phyloP scores from a whole-genome alignment of 1,140 invertebrate species.

The Drosophila kurseongensis region DNA sequence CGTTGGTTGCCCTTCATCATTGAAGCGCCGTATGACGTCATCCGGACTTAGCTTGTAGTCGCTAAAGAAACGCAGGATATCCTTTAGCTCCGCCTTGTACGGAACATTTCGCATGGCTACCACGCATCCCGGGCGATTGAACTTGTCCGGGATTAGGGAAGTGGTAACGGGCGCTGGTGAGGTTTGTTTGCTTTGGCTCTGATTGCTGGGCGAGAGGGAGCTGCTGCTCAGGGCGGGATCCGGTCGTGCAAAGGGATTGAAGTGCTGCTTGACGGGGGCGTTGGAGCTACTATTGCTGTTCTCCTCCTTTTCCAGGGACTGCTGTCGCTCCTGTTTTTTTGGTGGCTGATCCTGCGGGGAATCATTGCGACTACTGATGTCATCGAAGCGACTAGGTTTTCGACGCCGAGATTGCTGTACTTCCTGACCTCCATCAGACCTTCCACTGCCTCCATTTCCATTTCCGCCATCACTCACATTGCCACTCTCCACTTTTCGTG shows the following conservation, averaged over 20 bases:
- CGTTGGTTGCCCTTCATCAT: conserved; percentile 93
- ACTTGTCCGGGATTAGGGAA: conserved; percentile 86
- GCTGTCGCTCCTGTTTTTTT: conserved; percentile 8
- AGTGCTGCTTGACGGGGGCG: conserved; percentile 48
- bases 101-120: conserved; percentile 94
- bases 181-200: not conserved
- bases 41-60: conserved; percentile 90
- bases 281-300: conserved; percentile 28
- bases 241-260: conserved; percentile 59
- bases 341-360: conserved; percentile 14
- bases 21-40: conserved; percentile 92
- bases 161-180: conserved; percentile 2
- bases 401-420: conserved; percentile 50
- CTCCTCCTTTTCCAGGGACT: conserved; percentile 8
- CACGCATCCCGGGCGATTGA: conserved; percentile 92
- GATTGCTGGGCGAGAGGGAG: conserved; percentile 11
- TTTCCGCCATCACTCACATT: conserved; percentile 1
- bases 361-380: conserved; percentile 19
- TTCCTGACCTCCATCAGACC: not conserved
- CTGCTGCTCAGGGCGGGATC: conserved; percentile 18
- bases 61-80: conserved; percentile 94
- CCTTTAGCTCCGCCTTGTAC: conserved; percentile 92
- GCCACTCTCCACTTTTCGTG: conserved; percentile 6
- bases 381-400: conserved; percentile 67
- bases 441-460: not conserved